A percentile compares a stretch with the other conserved stretches of the same genome.
phyloP scores from a whole-genome alignment of 2,113 vertebrate species.

The Dissostichus mawsoni region DNA sequence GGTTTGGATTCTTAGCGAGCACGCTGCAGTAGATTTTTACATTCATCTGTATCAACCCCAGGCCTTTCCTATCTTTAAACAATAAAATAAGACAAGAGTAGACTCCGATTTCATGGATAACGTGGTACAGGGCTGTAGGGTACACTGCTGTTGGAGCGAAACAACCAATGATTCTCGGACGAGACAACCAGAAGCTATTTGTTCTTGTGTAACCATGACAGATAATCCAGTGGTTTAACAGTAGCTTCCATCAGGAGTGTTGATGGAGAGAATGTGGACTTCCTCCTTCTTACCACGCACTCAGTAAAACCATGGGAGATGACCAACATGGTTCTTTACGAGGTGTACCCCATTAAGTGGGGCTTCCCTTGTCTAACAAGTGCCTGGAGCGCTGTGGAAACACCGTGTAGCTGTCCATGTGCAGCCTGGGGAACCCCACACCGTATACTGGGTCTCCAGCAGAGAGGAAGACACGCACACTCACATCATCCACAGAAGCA shows the following conservation, averaged over 20 bases:
- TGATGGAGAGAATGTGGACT: not conserved
- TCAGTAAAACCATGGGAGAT: slow-evolving; percentile 24
- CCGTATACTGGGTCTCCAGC: slow-evolving; percentile 11
- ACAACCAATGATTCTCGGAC: not conserved
- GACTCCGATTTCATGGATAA: too few relatives aligned
- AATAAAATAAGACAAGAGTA: too few relatives aligned
- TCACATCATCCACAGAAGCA: not conserved
- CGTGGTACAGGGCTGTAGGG: too few relatives aligned
- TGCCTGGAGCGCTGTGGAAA: slow-evolving; percentile 53
- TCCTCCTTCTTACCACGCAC: slow-evolving; percentile 4
- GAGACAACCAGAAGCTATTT: not conserved
- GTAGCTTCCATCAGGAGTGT: not conserved
- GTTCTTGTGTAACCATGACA: not conserved
- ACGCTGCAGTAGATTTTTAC: too few relatives aligned
- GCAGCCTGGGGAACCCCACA: slow-evolving; percentile 65
- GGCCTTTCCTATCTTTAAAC: too few relatives aligned
- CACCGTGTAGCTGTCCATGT: slow-evolving; percentile 40
- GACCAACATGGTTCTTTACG: slow-evolving; percentile 44
- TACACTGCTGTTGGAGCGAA: too few relatives aligned
- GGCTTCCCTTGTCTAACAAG: slow-evolving; percentile 66
- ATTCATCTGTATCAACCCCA: too few relatives aligned
- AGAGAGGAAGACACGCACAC: slow-evolving; percentile 25
- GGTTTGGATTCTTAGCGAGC: too few relatives aligned
- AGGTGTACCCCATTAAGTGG: slow-evolving; percentile 52
- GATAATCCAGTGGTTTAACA: not conserved